Evolutionary conservation across 2,797 vertebrate species (phyloP).

Genomic region (Sebastolobus altivelis): DNA sequence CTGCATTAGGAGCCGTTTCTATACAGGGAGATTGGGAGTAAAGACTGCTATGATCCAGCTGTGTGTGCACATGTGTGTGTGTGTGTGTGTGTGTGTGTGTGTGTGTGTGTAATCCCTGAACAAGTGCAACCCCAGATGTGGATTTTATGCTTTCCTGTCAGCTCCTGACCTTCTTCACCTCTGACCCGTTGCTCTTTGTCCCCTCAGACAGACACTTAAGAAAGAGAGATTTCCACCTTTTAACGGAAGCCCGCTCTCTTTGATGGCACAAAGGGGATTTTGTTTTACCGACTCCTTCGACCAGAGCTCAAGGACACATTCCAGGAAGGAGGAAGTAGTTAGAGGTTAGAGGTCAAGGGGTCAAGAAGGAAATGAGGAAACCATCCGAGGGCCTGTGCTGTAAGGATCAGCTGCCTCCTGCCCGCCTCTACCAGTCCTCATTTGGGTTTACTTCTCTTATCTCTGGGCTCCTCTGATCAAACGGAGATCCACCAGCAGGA

Average conservation of each 20-base stretch:
- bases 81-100: not conserved
- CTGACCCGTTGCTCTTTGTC: conserved; percentile 56
- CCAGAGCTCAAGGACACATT: conserved; percentile 54
- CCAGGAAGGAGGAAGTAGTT: conserved; percentile 68
- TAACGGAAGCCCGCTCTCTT: conserved; percentile 34
- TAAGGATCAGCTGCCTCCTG: not conserved
- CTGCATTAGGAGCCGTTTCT: conserved; percentile 19
- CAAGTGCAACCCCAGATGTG: conserved; percentile 70
- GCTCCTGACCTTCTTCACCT: conserved; percentile 56
- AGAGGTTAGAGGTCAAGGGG: conserved; percentile 62
- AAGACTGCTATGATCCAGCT: conserved; percentile 36
- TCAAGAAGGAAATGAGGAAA: conserved; percentile 67
- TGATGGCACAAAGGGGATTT: conserved; percentile 49
- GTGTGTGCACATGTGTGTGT: conserved; percentile 2
- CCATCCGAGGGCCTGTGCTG: conserved; percentile 26
- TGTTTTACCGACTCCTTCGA: conserved; percentile 39
- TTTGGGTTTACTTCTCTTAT: conserved; percentile 17
- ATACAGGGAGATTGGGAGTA: conserved; percentile 9
- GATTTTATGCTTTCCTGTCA: conserved; percentile 66
- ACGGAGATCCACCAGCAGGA: conserved; percentile 19
- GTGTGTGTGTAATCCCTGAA: conserved; percentile 33
- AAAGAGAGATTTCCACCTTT: conserved; percentile 46
- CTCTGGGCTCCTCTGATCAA: conserved; percentile 13
- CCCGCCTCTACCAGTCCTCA: not conserved
- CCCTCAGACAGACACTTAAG: conserved; percentile 50